Conservation (phyloP, 2,113 vertebrate species). For the Oreochromis niloticus region DNA sequence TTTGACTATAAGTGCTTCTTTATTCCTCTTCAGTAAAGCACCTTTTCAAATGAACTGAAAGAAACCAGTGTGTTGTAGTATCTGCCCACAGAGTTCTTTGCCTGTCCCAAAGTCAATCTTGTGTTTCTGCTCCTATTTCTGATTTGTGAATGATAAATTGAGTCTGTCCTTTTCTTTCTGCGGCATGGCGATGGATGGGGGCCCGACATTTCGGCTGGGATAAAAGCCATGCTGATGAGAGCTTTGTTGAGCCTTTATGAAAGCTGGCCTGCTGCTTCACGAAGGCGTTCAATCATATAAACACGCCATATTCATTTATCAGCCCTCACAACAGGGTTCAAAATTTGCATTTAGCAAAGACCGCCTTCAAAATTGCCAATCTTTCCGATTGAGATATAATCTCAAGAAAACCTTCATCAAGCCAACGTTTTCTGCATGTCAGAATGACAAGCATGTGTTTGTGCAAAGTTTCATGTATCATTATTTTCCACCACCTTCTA, state of each 20-base stretch:
- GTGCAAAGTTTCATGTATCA: not conserved
- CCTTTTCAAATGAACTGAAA: constrained; percentile 20
- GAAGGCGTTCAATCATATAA: constrained; percentile 4
- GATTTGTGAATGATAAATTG: not conserved
- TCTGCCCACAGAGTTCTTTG: not conserved
- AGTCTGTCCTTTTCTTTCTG: not conserved
- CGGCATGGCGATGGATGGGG: not conserved
- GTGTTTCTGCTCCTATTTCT: not conserved
- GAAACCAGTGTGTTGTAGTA: constrained; percentile 1
- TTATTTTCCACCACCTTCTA: not conserved
- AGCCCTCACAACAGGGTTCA: not conserved
- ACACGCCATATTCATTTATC: not conserved
- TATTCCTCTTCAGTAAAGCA: constrained; percentile 5
- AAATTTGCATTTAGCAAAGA: not conserved
- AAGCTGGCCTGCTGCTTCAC: not conserved
- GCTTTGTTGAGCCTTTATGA: constrained; percentile 21
- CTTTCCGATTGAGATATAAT: not conserved
- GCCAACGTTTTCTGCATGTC: not conserved
- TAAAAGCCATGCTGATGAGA: constrained; percentile 27
- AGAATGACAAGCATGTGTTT: not conserved
- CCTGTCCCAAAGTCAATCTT: constrained; percentile 6
- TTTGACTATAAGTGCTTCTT: constrained; percentile 18
- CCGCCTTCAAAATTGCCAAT: not conserved
- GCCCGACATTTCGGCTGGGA: not conserved
- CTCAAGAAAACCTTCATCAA: not conserved